A percentile compares a stretch with the other conserved stretches of the same genome.
These are phyloP conservation scores for Ellobius talpinus DNA, from an alignment of 2,113 vertebrate species.

Conservation along the genomic window DNA sequence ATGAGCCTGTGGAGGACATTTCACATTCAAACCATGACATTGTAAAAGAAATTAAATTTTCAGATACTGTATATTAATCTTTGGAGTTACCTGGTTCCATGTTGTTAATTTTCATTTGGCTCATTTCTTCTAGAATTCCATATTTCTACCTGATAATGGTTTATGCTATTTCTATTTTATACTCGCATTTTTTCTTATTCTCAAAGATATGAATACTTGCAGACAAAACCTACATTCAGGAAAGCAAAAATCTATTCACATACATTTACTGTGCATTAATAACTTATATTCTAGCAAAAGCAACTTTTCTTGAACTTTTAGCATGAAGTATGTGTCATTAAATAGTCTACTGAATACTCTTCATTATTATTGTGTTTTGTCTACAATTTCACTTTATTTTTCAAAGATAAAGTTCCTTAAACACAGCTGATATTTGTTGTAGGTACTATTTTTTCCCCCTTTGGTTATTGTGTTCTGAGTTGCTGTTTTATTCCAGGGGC, in stretches of 20 bases:
- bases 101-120: conserved; percentile 15
- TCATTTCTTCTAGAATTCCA: conserved; percentile 9
- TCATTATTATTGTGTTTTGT: background rate
- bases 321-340: background rate
- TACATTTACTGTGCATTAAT: background rate
- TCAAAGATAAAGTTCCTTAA: conserved; percentile 46
- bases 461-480: background rate
- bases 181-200: conserved; percentile 18
- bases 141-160: conserved; percentile 34
- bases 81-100: conserved; percentile 3
- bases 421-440: background rate
- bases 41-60: background rate
- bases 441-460: background rate
- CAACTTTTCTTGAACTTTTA: background rate
- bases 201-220: background rate
- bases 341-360: background rate
- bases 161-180: background rate
- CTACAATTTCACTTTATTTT: conserved; percentile 36
- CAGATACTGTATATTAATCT: conserved; percentile 50
- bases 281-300: background rate
- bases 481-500: background rate
- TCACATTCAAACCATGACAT: too few species aligned
- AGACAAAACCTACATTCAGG: background rate
- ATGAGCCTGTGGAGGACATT: background rate
- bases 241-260: background rate